Conservation (phyloP, 2,888 invertebrate species). For the Clitarchus hookeri region DNA sequence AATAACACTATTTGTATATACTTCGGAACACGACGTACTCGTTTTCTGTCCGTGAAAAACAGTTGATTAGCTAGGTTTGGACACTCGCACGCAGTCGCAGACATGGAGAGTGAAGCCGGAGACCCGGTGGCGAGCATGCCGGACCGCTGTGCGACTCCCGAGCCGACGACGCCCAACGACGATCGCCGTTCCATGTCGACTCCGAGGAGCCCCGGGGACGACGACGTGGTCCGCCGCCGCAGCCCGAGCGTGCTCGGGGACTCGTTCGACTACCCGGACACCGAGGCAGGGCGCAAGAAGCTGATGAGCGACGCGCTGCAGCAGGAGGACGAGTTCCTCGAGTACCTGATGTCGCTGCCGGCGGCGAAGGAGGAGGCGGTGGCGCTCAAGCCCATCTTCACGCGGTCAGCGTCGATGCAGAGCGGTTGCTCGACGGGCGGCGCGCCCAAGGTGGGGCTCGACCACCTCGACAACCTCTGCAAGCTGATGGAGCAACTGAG, state of each 20-base stretch:
- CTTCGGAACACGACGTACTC: neutral
- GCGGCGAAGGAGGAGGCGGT: slow-evolving; percentile 38
- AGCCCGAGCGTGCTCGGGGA: neutral
- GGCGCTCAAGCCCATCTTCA: slow-evolving; percentile 26
- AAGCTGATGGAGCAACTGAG: slow-evolving; percentile 77
- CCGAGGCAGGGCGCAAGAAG: slow-evolving; percentile 29
- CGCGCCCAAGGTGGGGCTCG: slow-evolving; percentile 57
- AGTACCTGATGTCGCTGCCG: slow-evolving; percentile 55
- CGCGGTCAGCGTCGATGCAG: slow-evolving; percentile 33
- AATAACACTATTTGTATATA: no score
- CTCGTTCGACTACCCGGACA: slow-evolving; percentile 22
- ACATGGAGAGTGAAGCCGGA: neutral
- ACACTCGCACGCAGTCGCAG: neutral
- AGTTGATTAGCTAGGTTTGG: neutral
- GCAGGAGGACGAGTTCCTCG: slow-evolving; percentile 55
- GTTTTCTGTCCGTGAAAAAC: neutral
- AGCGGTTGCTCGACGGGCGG: slow-evolving; percentile 6
- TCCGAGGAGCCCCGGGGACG: neutral
- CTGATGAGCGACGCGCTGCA: slow-evolving; percentile 39
- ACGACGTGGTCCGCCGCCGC: neutral
- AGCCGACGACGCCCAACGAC: neutral
- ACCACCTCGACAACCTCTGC: slow-evolving; percentile 79
- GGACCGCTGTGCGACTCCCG: neutral
- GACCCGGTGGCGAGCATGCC: neutral
- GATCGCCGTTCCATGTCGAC: neutral